Base-by-base conservation (phyloP, 1,140 invertebrate species). In the Drosophila bifasciata region DNA sequence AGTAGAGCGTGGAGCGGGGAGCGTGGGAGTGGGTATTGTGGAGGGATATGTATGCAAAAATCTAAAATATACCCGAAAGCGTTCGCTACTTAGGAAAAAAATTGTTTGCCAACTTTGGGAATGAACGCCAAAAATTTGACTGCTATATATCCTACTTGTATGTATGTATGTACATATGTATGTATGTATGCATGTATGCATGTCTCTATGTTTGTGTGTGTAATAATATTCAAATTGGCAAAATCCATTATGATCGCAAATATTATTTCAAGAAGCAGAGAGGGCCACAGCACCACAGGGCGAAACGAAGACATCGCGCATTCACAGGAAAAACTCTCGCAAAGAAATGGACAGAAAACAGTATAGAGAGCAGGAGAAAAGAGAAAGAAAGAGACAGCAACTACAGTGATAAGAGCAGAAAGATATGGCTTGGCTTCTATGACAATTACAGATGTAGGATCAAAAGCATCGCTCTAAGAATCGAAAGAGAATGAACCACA, bases 201-300 rank as follows among this genome's bases (percentile, higher is more conserved):
- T 39, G 44, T 69, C 25, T 77, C 64, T 59, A 58, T 74, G 43
- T 66, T 55, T 78, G 59, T 74, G 70, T 76, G 67, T 86, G 83
- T 89, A 86, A 88, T 86, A 81, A 89, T 89, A 86, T 86, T 88
- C 83, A 88, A 88, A 89, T 86, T 89, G 83, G 48, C 66, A 84
- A 86, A 89, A 86, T 86, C 84, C 83, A 88, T 88, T 86, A 86
- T 81, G 81, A 86, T 86, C 74, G 81, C 81, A 86, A 86, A 86
- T 86, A 86, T 86, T 86, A 86, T 86, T 88, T 78, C 81, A 85
- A 77, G 81, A 76, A 68, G 52, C 76, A 85, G 51, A 85, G 51
- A 49, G 63, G 46, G 21, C 55, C 53, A 15, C 11, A 11, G 7
- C 48, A 52, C 40, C 19, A 19, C 23, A 46, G n/a, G n/a, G 61